Conservation (phyloP, 2,797 vertebrate species). For the Danio tinwini region DNA sequence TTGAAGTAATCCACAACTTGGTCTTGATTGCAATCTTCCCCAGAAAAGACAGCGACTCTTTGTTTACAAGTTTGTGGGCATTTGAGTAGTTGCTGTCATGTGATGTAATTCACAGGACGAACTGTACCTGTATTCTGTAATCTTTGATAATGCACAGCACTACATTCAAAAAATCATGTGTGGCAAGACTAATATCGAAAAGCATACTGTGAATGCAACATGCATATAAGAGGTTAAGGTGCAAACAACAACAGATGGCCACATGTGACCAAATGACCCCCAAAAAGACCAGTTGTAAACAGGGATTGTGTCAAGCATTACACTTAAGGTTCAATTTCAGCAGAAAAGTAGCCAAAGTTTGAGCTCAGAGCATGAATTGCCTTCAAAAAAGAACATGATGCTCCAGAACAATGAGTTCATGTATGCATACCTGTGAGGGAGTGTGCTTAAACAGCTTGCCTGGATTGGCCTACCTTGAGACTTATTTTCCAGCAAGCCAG, state of each 20-base stretch:
- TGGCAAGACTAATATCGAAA: background rate
- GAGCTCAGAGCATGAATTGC: background rate
- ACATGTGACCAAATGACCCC: background rate
- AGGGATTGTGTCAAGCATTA: too few relatives aligned
- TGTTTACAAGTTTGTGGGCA: too few relatives aligned
- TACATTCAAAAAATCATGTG: background rate
- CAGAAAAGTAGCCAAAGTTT: constrained; percentile 4
- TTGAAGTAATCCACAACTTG: too few relatives aligned
- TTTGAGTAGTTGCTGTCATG: too few relatives aligned
- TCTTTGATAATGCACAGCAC: background rate
- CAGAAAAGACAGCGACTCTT: too few relatives aligned
- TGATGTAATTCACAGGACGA: too few relatives aligned
- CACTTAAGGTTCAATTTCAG: too few relatives aligned
- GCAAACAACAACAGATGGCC: background rate
- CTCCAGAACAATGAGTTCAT: constrained; percentile 32
- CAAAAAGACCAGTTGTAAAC: constrained; percentile 2
- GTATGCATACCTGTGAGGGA: constrained; percentile 39
- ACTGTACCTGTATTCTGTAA: too few relatives aligned
- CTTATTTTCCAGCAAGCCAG: constrained; percentile 52
- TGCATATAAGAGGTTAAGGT: too few relatives aligned
- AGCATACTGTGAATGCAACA: background rate
- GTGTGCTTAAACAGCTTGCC: constrained; percentile 54
- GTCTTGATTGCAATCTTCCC: too few relatives aligned
- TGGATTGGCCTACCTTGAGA: constrained; percentile 52
- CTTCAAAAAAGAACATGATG: constrained; percentile 16